These are phyloP conservation scores for Carassius auratus DNA, from an alignment of 2,113 vertebrate species.

Conservation along the genomic window DNA sequence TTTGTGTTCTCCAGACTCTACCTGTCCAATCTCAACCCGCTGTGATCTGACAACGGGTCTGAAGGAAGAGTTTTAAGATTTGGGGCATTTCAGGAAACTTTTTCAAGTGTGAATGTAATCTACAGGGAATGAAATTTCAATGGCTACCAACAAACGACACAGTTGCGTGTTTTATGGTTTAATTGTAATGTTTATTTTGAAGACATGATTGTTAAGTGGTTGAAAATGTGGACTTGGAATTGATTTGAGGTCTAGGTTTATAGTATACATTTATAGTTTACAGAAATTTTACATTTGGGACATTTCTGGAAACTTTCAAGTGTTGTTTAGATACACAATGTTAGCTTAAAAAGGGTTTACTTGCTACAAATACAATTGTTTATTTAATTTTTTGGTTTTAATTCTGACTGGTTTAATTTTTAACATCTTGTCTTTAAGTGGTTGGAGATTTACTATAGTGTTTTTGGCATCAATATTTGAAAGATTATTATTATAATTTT, in stretches of 20 bases:
- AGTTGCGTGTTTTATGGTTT: not conserved
- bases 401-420: not conserved
- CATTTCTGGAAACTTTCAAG: not conserved
- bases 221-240: not conserved
- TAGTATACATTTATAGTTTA: too few species aligned
- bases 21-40: constrained; percentile 12
- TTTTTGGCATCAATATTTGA: not conserved
- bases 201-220: not conserved
- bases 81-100: not conserved
- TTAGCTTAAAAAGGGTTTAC: not conserved
- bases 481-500: not conserved
- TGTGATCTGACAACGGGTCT: constrained; percentile 1
- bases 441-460: not conserved
- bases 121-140: not conserved
- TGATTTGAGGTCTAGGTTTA: not conserved
- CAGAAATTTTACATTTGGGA: not conserved
- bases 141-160: not conserved
- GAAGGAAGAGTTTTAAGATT: constrained; percentile 24
- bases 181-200: not conserved
- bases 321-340: not conserved
- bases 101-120: not conserved
- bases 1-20: constrained; percentile 11
- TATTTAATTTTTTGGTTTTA: not conserved
- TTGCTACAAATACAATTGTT: not conserved
- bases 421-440: not conserved